phyloP scores from a whole-genome alignment of 2,888 invertebrate species.

The Tinea pellionella region DNA sequence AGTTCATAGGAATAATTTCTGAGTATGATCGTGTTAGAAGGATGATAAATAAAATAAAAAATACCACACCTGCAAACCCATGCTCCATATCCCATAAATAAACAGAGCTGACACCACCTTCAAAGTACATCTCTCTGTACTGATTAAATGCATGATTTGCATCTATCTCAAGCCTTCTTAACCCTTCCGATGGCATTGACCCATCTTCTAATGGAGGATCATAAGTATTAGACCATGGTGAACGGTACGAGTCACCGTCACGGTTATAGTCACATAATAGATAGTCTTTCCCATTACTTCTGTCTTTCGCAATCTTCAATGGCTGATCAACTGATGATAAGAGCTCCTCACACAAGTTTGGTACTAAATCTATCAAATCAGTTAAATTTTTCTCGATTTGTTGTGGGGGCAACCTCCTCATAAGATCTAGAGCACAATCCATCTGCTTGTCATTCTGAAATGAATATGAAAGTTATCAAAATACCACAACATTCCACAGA shows the following conservation, averaged over 20 bases:
- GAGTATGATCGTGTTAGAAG: too few relatives aligned
- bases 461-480: not conserved
- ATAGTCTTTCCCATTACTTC: constrained; percentile 95
- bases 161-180: constrained; percentile 95
- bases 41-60: too few relatives aligned
- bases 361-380: constrained; percentile 97
- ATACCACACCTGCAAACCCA: constrained; percentile 86
- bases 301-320: constrained; percentile 95
- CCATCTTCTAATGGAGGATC: constrained; percentile 98
- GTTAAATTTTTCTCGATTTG: constrained; percentile 98
- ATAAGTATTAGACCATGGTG: constrained; percentile 99
- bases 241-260: constrained; percentile 98
- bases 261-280: constrained; percentile 98
- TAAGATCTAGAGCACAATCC: constrained; percentile 98
- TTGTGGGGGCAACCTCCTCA: constrained; percentile 98
- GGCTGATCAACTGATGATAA: constrained; percentile 98
- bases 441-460: constrained; percentile 92
- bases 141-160: constrained; percentile 99
- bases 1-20: too few relatives aligned
- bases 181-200: constrained; percentile 95
- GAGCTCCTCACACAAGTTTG: constrained; percentile 95
- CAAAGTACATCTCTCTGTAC: constrained; percentile 99
- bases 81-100: constrained; percentile 99
- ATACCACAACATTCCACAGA: constrained; percentile 18
- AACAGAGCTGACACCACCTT: constrained; percentile 98